These are phyloP conservation scores for Acanthosoma haemorrhoidale DNA, from an alignment of 2,888 invertebrate species.

Conservation along the genomic window DNA sequence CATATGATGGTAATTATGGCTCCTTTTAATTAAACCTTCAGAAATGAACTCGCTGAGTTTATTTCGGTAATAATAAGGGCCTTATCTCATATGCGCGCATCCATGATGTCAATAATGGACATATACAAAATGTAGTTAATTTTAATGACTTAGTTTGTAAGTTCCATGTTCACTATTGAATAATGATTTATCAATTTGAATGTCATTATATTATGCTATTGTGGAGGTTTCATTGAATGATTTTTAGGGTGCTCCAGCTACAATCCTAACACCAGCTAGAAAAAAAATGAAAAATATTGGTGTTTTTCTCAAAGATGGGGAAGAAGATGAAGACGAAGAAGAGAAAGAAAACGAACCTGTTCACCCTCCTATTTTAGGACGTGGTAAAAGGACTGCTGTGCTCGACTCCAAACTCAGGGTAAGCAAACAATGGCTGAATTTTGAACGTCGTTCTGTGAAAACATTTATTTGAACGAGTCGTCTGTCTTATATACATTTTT, in stretches of 20 bases:
- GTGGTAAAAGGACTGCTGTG: constrained; percentile 82
- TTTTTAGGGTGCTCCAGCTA: constrained; percentile 63
- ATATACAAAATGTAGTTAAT: no score
- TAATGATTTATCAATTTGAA: not conserved
- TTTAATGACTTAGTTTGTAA: no score
- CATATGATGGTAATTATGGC: no score
- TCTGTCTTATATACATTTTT: no score
- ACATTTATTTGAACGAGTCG: no score
- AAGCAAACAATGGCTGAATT: no score
- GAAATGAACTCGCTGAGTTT: no score
- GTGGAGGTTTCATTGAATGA: not conserved
- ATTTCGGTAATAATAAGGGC: no score
- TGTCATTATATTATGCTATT: not conserved
- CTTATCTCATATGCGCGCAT: no score
- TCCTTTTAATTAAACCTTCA: no score
- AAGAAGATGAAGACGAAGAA: constrained; percentile 70
- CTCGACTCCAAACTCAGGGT: constrained; percentile 84
- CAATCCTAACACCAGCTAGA: constrained; percentile 82
- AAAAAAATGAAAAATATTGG: constrained; percentile 94
- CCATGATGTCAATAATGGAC: no score
- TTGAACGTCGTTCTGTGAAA: no score
- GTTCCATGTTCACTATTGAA: not conserved
- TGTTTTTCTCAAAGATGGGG: constrained; percentile 85
- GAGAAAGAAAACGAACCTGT: constrained; percentile 53
- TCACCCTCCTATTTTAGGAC: constrained; percentile 60